These are phyloP conservation scores for Micromesistius poutassou DNA, from an alignment of 2,797 vertebrate genomes.

Conservation along the genomic window DNA sequence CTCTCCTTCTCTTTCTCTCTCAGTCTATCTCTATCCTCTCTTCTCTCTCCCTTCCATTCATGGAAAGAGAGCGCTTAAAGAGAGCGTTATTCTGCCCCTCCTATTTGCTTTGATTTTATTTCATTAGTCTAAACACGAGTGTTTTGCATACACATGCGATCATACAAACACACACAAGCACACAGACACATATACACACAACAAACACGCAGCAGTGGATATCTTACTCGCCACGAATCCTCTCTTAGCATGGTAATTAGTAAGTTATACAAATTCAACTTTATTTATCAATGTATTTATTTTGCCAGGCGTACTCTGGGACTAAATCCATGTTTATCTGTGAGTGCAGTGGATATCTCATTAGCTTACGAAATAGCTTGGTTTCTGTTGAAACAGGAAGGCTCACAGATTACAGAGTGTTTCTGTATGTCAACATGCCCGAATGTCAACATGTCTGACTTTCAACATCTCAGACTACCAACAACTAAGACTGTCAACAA, in stretches of 20 bases:
- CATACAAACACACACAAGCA: not conserved
- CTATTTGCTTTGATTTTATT: constrained; percentile 15
- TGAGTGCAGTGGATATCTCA: not conserved
- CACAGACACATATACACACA: not conserved
- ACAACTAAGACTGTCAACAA: not conserved
- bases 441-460: not conserved
- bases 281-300: not conserved
- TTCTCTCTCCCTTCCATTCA: not conserved
- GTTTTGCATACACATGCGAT: not conserved
- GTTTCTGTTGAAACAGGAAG: not conserved
- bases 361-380: not conserved
- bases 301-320: not conserved
- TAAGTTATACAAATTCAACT: not conserved
- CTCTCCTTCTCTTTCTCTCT: not conserved
- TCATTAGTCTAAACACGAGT: constrained; percentile 5
- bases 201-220: not conserved
- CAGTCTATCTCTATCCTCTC: not conserved
- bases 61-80: not conserved
- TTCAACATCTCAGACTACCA: not conserved
- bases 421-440: not conserved
- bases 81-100: not conserved
- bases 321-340: not conserved
- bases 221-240: not conserved
- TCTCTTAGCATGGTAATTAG: constrained; percentile 1
- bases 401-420: not conserved